Evolutionary conservation across 2,797 vertebrate species (phyloP).

Genomic region (Acipenser oxyrinchus): DNA sequence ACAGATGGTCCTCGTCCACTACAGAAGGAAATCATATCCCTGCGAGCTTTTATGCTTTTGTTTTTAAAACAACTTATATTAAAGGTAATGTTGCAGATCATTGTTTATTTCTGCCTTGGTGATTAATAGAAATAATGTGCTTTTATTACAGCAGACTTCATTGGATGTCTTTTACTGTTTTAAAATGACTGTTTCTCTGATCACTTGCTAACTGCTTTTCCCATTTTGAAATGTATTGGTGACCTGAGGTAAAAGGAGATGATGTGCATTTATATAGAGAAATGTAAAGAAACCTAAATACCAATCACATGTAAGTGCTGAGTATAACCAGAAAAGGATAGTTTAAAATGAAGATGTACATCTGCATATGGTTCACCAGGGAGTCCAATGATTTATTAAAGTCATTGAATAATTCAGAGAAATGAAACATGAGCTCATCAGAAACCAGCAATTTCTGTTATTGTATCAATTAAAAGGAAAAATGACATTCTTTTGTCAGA

Average conservation of each 20-base stretch:
- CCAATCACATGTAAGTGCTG: slow-evolving; percentile 3
- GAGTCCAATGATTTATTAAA: background rate
- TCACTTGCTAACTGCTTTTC: background rate
- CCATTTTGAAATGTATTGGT: background rate
- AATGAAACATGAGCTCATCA: slow-evolving; percentile 5
- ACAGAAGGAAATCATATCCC: slow-evolving; percentile 95
- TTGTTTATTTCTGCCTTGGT: slow-evolving; percentile 6
- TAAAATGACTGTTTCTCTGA: slow-evolving; percentile 6
- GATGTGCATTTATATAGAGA: slow-evolving; percentile 14
- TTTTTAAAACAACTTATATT: slow-evolving; percentile 97
- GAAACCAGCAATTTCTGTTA: background rate
- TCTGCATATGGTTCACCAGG: background rate
- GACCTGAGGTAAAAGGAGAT: background rate
- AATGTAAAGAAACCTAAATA: slow-evolving; percentile 14
- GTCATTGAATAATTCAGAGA: background rate
- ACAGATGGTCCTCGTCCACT: slow-evolving; percentile 89
- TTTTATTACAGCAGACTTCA: background rate
- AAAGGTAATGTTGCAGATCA: slow-evolving; percentile 65
- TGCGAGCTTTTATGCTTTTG: slow-evolving; percentile 96
- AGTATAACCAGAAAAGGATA: slow-evolving; percentile 1
- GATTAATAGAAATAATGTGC: background rate
- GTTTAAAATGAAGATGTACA: background rate
- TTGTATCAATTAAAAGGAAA: background rate
- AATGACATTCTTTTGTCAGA: background rate
- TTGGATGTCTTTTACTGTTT: slow-evolving; percentile 20